Evolutionary conservation across 2,888 invertebrate genomes (phyloP), one percentile per base, ranked within the genome.

Genomic region (Alcis repandata): DNA sequence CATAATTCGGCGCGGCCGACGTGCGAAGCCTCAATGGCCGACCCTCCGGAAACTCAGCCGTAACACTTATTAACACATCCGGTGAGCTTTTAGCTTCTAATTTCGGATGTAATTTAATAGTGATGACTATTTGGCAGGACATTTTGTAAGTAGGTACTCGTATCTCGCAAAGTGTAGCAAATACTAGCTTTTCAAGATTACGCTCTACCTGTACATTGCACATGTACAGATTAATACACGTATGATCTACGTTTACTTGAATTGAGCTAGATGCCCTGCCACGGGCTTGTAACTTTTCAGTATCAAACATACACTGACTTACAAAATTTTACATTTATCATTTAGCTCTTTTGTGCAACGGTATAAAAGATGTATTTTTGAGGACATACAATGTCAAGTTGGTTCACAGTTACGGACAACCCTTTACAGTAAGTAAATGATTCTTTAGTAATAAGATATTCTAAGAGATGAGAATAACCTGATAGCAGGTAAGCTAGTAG

Each of bases 21-120:
- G 59, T 57, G 67, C 45, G 63, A 63, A 65, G 48, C 63, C 73
- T 64, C 73, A 64, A 59, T 52, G 67, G 51, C 59, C 71, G 64
- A 68, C 70, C 72, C 68, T 71, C 71, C 68, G 71, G 70, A 69
- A 68, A 68, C 68, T 59, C 45, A 43, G 43, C 58, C 64, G 68
- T 72, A 63, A 67, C 73, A 71, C 71, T 68, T 73, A 71, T 67
- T 69, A 73, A 69, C 68, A 65, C 68, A 69, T 68, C 71, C 68
- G 58, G 64, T 64, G 59, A 67, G 67, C 59, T 59, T 40, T 67
- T 56, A 59, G 53, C 62, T 22, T 48, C 41, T 66, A 59, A 62
- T 67, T 62, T 54, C 41, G 38, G 49, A 52, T 13, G 57, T 65
- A 61, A 61, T 66, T 61, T 57, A 57, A 61, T 66, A 56, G 45